Percentiles rank a stretch among this genome's conserved stretches.
These are phyloP conservation scores for Notothenia rossii DNA, from an alignment of 2,113 vertebrate genomes.

Conservation along the genomic window DNA sequence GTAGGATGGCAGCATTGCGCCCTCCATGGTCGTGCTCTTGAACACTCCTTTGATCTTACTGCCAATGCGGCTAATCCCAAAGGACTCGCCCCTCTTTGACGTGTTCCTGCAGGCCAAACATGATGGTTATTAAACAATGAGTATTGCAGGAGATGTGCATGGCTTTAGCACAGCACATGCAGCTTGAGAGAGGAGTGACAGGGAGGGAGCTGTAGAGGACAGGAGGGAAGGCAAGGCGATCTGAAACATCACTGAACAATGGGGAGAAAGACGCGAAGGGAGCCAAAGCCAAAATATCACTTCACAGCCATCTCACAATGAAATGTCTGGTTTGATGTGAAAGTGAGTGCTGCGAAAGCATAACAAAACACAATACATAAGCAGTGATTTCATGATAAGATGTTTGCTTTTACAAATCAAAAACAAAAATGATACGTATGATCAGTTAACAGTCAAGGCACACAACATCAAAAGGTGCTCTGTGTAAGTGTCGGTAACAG, in stretches of 20 bases:
- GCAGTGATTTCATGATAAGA: conserved; percentile 40
- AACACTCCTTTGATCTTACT: conserved; percentile 98
- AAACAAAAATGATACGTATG: neutral
- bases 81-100: conserved; percentile 94
- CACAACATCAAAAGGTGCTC: conserved; percentile 37
- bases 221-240: conserved; percentile 1
- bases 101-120: conserved; percentile 85
- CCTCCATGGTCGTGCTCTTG: conserved; percentile 98
- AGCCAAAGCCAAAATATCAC: conserved; percentile 54
- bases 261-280: conserved; percentile 18
- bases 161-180: conserved; percentile 57
- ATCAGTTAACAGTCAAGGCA: conserved; percentile 27
- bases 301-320: conserved; percentile 53
- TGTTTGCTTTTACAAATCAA: conserved; percentile 13
- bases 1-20: conserved; percentile 94
- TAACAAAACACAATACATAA: conserved; percentile 48
- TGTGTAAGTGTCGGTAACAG: conserved; percentile 15
- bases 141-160: conserved; percentile 6
- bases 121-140: conserved; percentile 22
- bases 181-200: conserved; percentile 39
- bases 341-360: conserved; percentile 11
- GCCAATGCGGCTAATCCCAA: conserved; percentile 96
- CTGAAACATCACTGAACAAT: conserved; percentile 5
- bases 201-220: conserved; percentile 10
- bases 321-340: conserved; percentile 44